Base-by-base conservation (phyloP, 2,888 invertebrate species). In the Pristionchus arcanus region DNA sequence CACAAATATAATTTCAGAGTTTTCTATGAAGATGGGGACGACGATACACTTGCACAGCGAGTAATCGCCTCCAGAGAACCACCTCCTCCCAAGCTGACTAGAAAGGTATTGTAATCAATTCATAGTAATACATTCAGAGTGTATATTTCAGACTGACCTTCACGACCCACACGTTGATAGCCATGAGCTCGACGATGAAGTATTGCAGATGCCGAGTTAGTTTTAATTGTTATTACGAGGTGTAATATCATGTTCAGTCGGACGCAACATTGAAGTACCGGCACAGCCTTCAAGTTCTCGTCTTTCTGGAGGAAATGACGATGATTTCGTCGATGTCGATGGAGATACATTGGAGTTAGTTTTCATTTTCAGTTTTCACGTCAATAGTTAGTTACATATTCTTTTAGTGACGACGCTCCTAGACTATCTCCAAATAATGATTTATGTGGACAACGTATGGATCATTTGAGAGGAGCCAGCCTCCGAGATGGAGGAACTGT, bases 401-500 rank as follows among this genome's bases (percentile, higher is more conserved):
- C 31, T 13, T 81, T 81, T 25, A 74, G 87, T 11, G 87, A 88
- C 11, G 87, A 88, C 13, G 87, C 87, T 21, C 87, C 87, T 88
- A 74, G 55, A 25, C 34, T 88, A 13, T 88, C 87, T 7, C 87
- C 87, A 3, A 53, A 59, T 31, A 21, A 15, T n/a, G 71, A 74
- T 37, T 21, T n/a, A 49, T 49, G 42, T 9, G 42, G 42, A 49
- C 42, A 3, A 2, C 66, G 68, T 37, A 74, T 88, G 19, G 74
- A 74, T 68, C 68, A 87, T 25, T 15, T 88, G 34, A 71, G 74
- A 55, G 87, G 87, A 74, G 71, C 87, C 0, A 74, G 63, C 55
- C 87, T 88, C n/a, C 31, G 87, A 37, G 87, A 88, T 7, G 87
- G 87, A 55, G 87, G 87, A 74, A 74, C 74, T n/a, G 87, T 88